Base-by-base conservation (phyloP, 2,888 invertebrate species). In the Pheosia tremula region DNA sequence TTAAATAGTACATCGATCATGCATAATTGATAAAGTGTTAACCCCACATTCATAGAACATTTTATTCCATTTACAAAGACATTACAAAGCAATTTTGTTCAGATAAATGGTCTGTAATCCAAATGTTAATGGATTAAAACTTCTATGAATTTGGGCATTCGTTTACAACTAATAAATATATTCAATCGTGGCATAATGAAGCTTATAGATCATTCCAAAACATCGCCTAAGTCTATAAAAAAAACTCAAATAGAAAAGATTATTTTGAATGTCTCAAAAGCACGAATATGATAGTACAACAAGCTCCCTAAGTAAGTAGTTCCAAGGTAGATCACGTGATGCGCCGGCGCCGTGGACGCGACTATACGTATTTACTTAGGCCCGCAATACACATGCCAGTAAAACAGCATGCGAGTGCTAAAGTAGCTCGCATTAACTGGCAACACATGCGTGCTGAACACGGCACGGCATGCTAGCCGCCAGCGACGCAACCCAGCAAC, bases 301-400 rank as follows among this genome's bases (percentile, higher is more conserved):
- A 74, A 72, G 77, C 74, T 84, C 81, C 83, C 82, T 86, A 87
- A 36, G 80, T 24, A 83, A 84, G 86, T 83, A 79, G 82, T 86
- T 66, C 78, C 83, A 86, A 88, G 76, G 74, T 81, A 77, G 83
- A 83, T 82, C 82, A 80, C 77, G 80, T 83, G 84, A 85, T 84
- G 81, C 80, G 79, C 84, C 80, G 72, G 75, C 76, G 77, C 64
- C 74, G 81, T 81, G 84, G 52, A 50, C 82, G 84, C 81, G 84
- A 81, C 49, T 4, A 24, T 24, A 24, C 24, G 24, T 24, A 24
- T 45, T 9, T 9, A 45, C 10, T 45, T 45, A 39, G 24, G 24
- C 24, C 24, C 24, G 24, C 24, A 24, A 24, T 24, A 24, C 24
- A 24, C 24, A 24, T 24, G 24, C 24, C 24, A 24, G 24, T 24